Evolutionary conservation across 2,113 vertebrate species (phyloP), one percentile per base, ranked within the genome.

Genomic region (Nyctereutes procyonoides): DNA sequence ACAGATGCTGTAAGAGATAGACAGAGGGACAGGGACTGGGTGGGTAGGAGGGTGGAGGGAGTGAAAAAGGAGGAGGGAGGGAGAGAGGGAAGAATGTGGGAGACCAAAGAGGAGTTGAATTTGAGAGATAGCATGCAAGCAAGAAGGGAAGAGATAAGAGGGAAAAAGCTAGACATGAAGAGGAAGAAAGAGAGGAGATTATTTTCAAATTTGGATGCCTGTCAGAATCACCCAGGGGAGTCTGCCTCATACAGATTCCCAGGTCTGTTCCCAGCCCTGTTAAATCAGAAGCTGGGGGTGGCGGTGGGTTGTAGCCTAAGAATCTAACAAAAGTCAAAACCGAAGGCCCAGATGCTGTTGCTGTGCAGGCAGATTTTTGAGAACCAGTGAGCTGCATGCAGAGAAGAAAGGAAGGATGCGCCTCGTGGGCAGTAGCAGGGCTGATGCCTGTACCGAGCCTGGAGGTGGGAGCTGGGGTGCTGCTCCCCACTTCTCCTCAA

Each of bases 1-100:
- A 48, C 28, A 71, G 56, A 53, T 53, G 62, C 48, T 35, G 2
- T 24, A 60, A 48, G 53, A 43, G 60, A 35, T 4, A 67, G 30
- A 77, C 12, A 15, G 19, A 86, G 16, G 8, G n/a, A 65, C 10
- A 26, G 30, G 38, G 32, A 43, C 43, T 43, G 43, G 14, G 32
- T 53, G 30, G 14, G 17, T 19, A 69, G 28, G n/a, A 79, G 5
- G 5, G 32, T 22, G 55, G 55, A 95, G 84, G 4, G 60, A 0
- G 14, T 7, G 2, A 20, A 63, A 8, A 63, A 20, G 0, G 15
- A 86, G 14, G 12, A 91, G 88, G 2, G 90, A 51, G 0, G 0
- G 30, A 5, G 28, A 11, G 14, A 1, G 80, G 63, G 15, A 55
- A 28, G 16, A 94, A 56, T 14, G 19, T 67, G 19, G 48, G 26